Percentiles rank a stretch among this genome's conserved stretches.
These are phyloP conservation scores for Poeciliopsis gracilis DNA, from an alignment of 2,797 vertebrate species.

Conservation along the genomic window DNA sequence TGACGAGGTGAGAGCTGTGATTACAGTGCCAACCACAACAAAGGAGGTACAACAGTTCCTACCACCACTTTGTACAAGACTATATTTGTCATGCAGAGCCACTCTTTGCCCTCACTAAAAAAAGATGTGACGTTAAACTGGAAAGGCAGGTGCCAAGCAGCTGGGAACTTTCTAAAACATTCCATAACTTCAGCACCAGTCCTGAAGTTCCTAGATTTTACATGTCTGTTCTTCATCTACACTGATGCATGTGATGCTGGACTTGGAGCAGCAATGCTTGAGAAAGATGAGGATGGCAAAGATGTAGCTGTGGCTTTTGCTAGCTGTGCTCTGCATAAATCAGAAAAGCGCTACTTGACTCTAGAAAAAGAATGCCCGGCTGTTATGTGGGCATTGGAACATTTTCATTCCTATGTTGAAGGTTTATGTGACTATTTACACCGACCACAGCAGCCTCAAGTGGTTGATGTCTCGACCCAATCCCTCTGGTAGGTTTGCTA, in stretches of 20 bases:
- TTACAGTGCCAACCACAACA: background rate
- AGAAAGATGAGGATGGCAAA: background rate
- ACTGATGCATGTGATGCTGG: conserved; percentile 6
- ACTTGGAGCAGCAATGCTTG: background rate
- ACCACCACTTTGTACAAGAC: background rate
- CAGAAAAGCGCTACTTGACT: background rate
- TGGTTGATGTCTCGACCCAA: background rate
- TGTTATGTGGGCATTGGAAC: conserved; percentile 2
- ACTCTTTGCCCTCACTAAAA: background rate
- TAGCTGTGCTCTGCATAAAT: background rate
- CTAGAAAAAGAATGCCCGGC: background rate
- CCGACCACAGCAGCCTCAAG: background rate
- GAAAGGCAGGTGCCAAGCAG: too few relatives aligned
- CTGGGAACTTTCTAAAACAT: background rate
- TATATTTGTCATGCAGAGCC: background rate
- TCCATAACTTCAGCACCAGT: background rate
- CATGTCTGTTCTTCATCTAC: conserved; percentile 6
- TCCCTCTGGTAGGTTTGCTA: background rate
- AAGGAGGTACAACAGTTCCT: background rate
- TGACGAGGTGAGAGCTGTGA: background rate
- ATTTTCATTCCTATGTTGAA: background rate
- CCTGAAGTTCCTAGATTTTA: background rate
- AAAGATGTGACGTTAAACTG: too few relatives aligned
- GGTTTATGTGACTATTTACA: background rate
- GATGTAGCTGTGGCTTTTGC: background rate